Evolutionary conservation across 2,888 invertebrate genomes (phyloP), one percentile per base, ranked within the genome.

Genomic region (Scaptomyza tumidula): DNA sequence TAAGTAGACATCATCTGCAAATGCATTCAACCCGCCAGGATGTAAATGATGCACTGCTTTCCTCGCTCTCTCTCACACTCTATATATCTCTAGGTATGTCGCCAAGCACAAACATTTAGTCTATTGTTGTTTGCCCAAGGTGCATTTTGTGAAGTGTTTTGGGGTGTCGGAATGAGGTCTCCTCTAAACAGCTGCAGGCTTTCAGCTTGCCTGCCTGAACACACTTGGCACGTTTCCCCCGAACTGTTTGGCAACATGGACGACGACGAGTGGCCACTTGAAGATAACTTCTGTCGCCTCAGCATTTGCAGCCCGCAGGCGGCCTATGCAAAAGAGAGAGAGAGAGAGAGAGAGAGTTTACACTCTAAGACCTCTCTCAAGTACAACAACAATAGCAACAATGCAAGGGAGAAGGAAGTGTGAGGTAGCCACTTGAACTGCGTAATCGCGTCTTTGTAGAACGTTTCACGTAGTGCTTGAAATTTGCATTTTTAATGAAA

Each of bases 401-500:
- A 67, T 61, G 33, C 53, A 57, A 35, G 58, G 37, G 6, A 31
- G 50, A 52, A 31, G 61, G 16, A 16, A 24, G 24, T 24, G 16
- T 1, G 39, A 9, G 16, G 41, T 3, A 41, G 41, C 16, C 74
- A 58, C 81, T 81, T 86, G 82, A 87, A 73, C 76, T 87, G 78
- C 71, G 86, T 83, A 78, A 83, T 85, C 88, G 82, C 82, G 82
- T 75, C 84, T 64, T 70, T 83, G 64, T 77, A 71, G 78, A 62
- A 62, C 49, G 69, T 64, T 81, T 75, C 48, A 75, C 76, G 69
- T 70, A 69, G 58, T 72, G 72, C 83, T 80, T 73, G 62, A 80
- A 83, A 88, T 86, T 83, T 88, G 72, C 84, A 85, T 83, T 86
- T 86, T 76, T 71, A 84, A 87, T 85, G 75, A 83, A 77, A 70